Base-by-base conservation (phyloP, 2,113 vertebrate genomes). In the Dissostichus mawsoni region DNA sequence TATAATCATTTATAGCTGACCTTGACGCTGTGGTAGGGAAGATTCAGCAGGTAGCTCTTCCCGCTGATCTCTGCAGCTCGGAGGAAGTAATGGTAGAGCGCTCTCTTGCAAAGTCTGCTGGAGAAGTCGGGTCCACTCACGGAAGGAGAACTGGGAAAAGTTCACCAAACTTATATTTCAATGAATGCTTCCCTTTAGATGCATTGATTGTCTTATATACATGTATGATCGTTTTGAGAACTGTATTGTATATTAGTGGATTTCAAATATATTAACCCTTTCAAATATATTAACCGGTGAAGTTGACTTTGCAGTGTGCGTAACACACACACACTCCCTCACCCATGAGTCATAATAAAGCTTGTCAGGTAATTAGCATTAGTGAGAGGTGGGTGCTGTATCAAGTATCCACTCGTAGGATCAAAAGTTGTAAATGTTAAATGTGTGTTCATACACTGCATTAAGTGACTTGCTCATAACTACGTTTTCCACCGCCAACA, bases 31-130 rank as follows among this genome's bases (percentile, higher is more conserved):
- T 75, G 92, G 78, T 94, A 95, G 11, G 85, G 70, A n/a, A 93
- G 89, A 20, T 89, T 77, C 76, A 92, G 81, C 55, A 95, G 89
- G 53, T 87, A 70, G 74, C 70, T 68, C 3, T 85, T 89, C 16
- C 89, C 90, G 23, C 82, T 71, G 53, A 91, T 47, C 65, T 64
- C 17, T 33, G 94, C 92, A 50, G 92, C 87, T 58, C 56, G 44
- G 17, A 64, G 82, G 81, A 96, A 95, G 48, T 87, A 92, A 58
- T 69, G 89, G 90, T 91, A 94, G 76, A 94, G 74, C 6, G 94
- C 94, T 83, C 91, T 92, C 88, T 96, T 96, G 69, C 93, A 94
- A 33, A 96, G 90, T 82, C 95, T 93, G 89, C 95, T 95, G 65
- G 92, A 90, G 65, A 90, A 84, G 17, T 84, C 81, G 2, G 92